These are phyloP conservation scores for Rhodophaea formosa DNA, from an alignment of 2,888 invertebrate genomes.

Conservation along the genomic window DNA sequence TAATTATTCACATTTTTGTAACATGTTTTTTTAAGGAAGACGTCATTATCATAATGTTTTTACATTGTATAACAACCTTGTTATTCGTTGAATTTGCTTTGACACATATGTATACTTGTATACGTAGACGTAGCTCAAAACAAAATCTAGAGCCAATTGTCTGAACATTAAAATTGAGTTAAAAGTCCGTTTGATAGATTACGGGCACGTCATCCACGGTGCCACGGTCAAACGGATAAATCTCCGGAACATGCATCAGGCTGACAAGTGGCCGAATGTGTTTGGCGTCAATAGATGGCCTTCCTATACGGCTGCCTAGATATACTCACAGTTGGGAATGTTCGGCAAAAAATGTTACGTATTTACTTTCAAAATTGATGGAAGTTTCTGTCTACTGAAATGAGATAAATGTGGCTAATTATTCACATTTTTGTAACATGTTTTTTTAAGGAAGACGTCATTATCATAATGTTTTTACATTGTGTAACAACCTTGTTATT, in stretches of 20 bases:
- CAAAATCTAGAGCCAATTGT: too few species aligned
- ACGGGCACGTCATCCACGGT: conserved; percentile 30
- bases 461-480: too few species aligned
- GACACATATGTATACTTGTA: too few species aligned
- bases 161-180: conserved; percentile 28
- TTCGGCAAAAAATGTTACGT: not conserved
- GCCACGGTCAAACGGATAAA: conserved; percentile 51
- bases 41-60: too few species aligned
- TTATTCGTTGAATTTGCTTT: not conserved
- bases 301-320: conserved; percentile 27
- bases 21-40: too few species aligned
- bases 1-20: not conserved
- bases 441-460: too few species aligned
- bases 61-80: too few species aligned
- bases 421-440: not conserved
- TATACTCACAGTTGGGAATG: not conserved
- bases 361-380: not conserved
- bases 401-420: not conserved
- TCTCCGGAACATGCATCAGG: conserved; percentile 47
- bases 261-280: conserved; percentile 50
- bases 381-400: not conserved
- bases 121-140: too few species aligned
- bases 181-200: conserved; percentile 37
- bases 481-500: too few species aligned
- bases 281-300: conserved; percentile 54